Evolutionary conservation across 1,140 invertebrate genomes (phyloP), one percentile per base, ranked within the genome.

Genomic region (Pectinophora gossypiella): DNA sequence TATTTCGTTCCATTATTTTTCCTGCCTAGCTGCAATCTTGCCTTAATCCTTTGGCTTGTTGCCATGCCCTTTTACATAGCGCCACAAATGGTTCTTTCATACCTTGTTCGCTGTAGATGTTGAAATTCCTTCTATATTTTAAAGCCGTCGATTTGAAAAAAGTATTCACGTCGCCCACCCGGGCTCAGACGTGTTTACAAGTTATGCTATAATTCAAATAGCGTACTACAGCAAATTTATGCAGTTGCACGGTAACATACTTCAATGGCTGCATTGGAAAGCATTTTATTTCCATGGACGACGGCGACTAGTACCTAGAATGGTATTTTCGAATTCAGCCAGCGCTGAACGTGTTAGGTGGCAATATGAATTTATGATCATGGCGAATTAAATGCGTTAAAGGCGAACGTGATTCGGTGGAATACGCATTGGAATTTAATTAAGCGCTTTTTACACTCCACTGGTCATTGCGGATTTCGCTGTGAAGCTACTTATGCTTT

Each of bases 191-290:
- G 72, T 82, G 80, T 84, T 84, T 84, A 85, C 82, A 85, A 79
- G 71, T 79, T 81, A 78, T 83, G 78, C 71, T 74, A 80, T 83
- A 84, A 84, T 84, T 86, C 80, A 81, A 86, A 84, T 72, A 71
- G 63, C 70, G 64, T 77, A 69, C 62, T 78, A 77, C 66, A 72
- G 68, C 67, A 81, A 83, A 82, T 82, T 82, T 82, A 82, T 82
- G 70, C 78, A 67, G 68, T 62, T 69, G 68, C 80, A 81, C 76
- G 70, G 71, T 69, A 76, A 81, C 74, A 76, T 68, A 82, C 78
- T 85, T 82, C 67, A 84, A 81, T 75, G 67, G 73, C 69, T 81
- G 79, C 73, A 82, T 80, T 75, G 66, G 74, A 81, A 78, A 81
- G 69, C 65, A 80, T 85, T 85, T 85, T 82, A 85, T 83, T 78